Evolutionary conservation across 2,797 vertebrate species (phyloP), one percentile per base, ranked within the genome.

Genomic region (Sphenodon punctatus): DNA sequence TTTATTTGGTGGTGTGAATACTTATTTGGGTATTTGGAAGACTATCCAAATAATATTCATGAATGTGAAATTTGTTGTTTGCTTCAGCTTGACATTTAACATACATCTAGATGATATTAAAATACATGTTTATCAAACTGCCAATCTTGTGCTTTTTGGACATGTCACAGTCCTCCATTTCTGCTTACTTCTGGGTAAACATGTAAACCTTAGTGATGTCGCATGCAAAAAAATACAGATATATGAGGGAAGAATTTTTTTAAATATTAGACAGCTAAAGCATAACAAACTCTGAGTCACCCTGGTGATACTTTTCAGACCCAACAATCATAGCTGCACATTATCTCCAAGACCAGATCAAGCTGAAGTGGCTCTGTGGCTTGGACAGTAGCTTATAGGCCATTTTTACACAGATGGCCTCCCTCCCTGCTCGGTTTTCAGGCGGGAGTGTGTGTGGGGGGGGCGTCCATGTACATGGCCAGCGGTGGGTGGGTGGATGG

Each of bases 211-310:
- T 69, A 71, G 84, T 87, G 78, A 85, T 38, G n/a, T 60, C 77
- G 27, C 22, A 7, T 48, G 48, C 64, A 70, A 67, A 59, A 88
- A 92, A 89, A 87, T 67, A 70, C 0, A 16, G 59, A 68, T 75
- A 79, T 87, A 76, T 64, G 46, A 75, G 30, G 49, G 23, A 79
- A 75, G 34, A 75, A 66, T 67, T 5, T 78, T 69, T 72, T 71
- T 58, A 20, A 16, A n/a, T 42, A 32, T 67, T 59, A 67, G 64
- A 34, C 43, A 75, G 69, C 6, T 61, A 55, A 87, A 88, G 77
- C 45, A 85, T 90, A 90, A 87, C 56, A 73, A 78, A 73, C 6
- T 63, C 20, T 2, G 25, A 82, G 71, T 71, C 65, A 75, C 14
- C 32, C 56, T 48, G 53, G 74, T n/a, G n/a, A 39, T 13, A 36